Percentiles rank a stretch among this genome's conserved stretches.
Conservation (phyloP, 2,113 vertebrate species). For the Indicator indicator region DNA sequence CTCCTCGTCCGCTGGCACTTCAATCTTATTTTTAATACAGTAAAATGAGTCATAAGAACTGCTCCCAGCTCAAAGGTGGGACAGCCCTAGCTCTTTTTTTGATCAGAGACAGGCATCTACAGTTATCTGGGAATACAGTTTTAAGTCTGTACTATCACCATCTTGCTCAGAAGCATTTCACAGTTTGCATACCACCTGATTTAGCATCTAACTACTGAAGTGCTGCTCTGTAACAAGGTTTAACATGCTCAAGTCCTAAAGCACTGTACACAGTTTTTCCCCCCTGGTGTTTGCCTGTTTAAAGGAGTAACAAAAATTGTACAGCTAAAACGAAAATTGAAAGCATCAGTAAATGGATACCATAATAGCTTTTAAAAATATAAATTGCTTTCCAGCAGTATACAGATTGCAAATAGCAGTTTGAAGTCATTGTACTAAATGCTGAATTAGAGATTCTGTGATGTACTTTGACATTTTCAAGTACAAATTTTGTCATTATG, state of each 20-base stretch:
- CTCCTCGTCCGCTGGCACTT: not conserved
- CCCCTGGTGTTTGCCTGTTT: not conserved
- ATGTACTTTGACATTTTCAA: slow-evolving; percentile 1
- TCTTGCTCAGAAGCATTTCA: not conserved
- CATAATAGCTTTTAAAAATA: not conserved
- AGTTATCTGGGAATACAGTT: not conserved
- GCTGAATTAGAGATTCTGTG: not conserved
- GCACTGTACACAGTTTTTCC: not conserved
- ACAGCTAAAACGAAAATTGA: not conserved
- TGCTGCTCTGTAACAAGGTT: not conserved
- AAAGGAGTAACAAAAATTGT: not conserved
- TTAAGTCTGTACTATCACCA: not conserved
- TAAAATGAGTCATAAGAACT: not conserved
- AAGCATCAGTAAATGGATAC: not conserved
- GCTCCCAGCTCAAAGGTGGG: not conserved
- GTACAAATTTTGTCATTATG: not conserved
- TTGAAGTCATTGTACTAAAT: not conserved
- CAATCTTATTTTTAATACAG: not conserved
- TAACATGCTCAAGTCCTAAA: not conserved
- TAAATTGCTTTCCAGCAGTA: not conserved
- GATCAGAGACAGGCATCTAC: not conserved
- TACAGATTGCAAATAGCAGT: not conserved
- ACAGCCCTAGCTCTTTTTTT: not conserved
- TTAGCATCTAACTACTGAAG: not conserved
- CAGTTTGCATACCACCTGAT: not conserved